phyloP scores from a whole-genome alignment of 2,888 invertebrate genomes.

The Diplazon laetatorius region DNA sequence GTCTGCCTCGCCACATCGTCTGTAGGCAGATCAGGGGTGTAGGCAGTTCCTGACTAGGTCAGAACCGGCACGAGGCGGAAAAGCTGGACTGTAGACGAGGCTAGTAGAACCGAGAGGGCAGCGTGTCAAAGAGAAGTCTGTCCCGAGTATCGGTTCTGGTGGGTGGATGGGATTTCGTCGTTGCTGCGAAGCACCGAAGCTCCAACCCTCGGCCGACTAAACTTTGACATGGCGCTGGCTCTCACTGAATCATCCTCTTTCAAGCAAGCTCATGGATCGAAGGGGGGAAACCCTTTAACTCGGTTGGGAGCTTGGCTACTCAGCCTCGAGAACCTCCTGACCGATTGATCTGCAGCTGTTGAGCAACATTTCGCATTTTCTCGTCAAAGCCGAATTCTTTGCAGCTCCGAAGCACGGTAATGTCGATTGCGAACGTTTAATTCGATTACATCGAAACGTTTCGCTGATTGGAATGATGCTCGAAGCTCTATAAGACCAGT shows the following conservation, averaged over 20 bases:
- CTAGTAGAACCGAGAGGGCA: constrained; percentile 47
- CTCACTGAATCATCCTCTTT: constrained; percentile 47
- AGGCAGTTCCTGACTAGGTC: constrained; percentile 32
- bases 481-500: neutral
- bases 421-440: neutral
- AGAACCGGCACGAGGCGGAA: constrained; percentile 26
- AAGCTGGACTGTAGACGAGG: constrained; percentile 23
- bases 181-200: constrained; percentile 20
- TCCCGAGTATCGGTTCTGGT: neutral
- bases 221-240: constrained; percentile 48
- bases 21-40: constrained; percentile 11
- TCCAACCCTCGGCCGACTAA: constrained; percentile 33
- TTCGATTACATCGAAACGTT: neutral
- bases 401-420: neutral
- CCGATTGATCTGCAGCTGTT: constrained; percentile 18
- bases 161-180: neutral
- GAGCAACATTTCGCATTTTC: constrained; percentile 14
- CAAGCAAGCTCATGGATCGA: constrained; percentile 8
- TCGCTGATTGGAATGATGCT: neutral
- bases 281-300: constrained; percentile 13
- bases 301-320: constrained; percentile 19
- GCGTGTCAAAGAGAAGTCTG: constrained; percentile 54
- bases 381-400: neutral
- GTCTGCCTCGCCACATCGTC: constrained; percentile 17
- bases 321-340: constrained; percentile 17